Conservation (phyloP, 2,797 vertebrate genomes). For the Leucoraja ocellata region DNA sequence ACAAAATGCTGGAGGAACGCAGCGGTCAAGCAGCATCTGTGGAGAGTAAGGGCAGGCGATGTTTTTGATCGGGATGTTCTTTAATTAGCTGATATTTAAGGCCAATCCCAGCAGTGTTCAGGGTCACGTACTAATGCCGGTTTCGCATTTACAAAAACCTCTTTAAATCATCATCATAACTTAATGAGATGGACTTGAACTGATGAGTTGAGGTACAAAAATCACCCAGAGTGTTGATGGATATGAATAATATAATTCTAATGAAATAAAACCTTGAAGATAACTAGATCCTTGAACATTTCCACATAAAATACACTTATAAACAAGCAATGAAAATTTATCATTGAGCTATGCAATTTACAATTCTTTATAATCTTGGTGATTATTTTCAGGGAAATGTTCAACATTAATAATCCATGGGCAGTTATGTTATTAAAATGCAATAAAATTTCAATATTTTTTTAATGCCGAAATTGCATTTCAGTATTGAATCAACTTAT, state of each 20-base stretch:
- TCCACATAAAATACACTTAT: neutral
- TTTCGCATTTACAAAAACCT: neutral
- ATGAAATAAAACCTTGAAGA: neutral
- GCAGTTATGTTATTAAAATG: neutral
- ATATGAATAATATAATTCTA: no score
- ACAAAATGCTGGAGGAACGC: no score
- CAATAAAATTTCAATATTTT: neutral
- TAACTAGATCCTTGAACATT: neutral
- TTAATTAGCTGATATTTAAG: neutral
- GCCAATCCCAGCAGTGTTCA: neutral
- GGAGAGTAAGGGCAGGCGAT: no score
- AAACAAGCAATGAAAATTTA: neutral
- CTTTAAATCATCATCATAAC: neutral
- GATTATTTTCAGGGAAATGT: neutral
- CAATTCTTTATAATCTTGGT: neutral
- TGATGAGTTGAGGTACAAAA: neutral
- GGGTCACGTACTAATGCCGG: neutral
- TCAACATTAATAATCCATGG: neutral
- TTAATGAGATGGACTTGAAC: neutral
- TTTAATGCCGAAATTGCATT: neutral
- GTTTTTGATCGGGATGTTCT: no score
- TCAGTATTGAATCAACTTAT: neutral
- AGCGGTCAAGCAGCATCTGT: no score
- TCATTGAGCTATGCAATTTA: neutral
- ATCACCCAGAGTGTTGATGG: neutral